These are phyloP conservation scores for Psittacus erithacus DNA, from an alignment of 2,113 vertebrate genomes.

Conservation along the genomic window DNA sequence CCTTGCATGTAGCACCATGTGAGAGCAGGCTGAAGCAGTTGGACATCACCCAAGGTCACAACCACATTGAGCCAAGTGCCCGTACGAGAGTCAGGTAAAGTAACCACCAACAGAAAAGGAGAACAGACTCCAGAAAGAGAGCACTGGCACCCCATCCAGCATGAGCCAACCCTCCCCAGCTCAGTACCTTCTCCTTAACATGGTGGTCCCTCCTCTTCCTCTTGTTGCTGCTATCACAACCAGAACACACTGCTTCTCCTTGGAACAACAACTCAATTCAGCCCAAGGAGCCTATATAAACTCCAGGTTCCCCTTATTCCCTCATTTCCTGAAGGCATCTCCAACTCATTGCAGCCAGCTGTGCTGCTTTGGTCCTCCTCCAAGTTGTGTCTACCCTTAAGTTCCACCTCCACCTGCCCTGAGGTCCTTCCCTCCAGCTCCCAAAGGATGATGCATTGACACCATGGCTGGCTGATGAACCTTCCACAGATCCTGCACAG, in stretches of 20 bases:
- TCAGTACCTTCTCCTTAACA: not conserved
- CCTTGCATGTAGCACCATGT: not conserved
- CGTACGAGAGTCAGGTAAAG: not conserved
- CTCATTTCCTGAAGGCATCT: not conserved
- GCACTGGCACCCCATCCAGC: no score
- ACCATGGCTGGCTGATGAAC: not conserved
- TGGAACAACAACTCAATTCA: not conserved
- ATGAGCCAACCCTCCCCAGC: accelerated
- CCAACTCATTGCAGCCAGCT: accelerated
- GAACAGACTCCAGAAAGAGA: not conserved
- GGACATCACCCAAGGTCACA: not conserved
- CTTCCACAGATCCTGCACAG: not conserved
- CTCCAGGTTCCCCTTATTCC: not conserved
- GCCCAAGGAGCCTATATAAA: not conserved
- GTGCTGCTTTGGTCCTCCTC: not conserved
- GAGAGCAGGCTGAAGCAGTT: not conserved
- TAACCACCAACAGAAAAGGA: not conserved
- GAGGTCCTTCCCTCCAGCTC: not conserved
- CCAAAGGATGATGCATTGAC: not conserved
- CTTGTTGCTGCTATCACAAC: accelerated
- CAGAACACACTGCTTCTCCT: not conserved
- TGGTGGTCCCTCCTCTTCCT: accelerated
- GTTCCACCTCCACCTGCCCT: accelerated
- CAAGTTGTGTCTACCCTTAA: not conserved
- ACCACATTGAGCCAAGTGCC: accelerated